Evolutionary conservation across 2,888 invertebrate species (phyloP), one percentile per base, ranked within the genome.

Genomic region (Hipparchia sbordonii): DNA sequence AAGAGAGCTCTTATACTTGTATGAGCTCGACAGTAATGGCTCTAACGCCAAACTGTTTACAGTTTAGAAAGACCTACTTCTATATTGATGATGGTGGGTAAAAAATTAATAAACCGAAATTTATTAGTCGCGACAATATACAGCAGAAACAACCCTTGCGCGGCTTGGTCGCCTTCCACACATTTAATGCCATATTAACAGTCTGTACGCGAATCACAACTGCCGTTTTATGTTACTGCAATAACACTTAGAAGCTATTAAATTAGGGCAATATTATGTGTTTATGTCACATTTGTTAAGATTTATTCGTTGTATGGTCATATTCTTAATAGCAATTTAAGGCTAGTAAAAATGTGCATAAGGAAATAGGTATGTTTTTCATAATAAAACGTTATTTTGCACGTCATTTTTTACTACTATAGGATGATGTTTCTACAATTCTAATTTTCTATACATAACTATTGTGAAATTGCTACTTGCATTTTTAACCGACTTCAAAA

Each of bases 201-300:
- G 69, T 69, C 69, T 52, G 60, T 61, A 45, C 60, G 61, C 60
- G 69, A 69, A 69, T 69, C 69, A 57, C 69, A 61, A 69, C 61
- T 69, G 69, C 69, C 61, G 52, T 61, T 69, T 69, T 69, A 69
- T 52, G 69, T 52, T 61, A 23, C 69, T 33, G 69, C 69, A 69
- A 69, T 69, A 69, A 69, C 69, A 69, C 61, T 69, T 69, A 57
- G 69, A 52, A 69, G 51, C 69, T 69, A 69, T 69, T 69, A 69
- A 69, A 69, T 69, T 51, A 61, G 52, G 48, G 39, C 33, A 51
- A 69, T 69, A 69, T 69, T 69, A 69, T 69, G 69, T 69, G 69
- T 69, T 69, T 69, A 61, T 61, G 69, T 69, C 69, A 69, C 69
- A 69, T 61, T 69, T 52, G 52, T 6, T 23, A 61, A 9, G 52